Conservation (phyloP, 2,888 invertebrate species). For the Drosophila pseudotalamancana region DNA sequence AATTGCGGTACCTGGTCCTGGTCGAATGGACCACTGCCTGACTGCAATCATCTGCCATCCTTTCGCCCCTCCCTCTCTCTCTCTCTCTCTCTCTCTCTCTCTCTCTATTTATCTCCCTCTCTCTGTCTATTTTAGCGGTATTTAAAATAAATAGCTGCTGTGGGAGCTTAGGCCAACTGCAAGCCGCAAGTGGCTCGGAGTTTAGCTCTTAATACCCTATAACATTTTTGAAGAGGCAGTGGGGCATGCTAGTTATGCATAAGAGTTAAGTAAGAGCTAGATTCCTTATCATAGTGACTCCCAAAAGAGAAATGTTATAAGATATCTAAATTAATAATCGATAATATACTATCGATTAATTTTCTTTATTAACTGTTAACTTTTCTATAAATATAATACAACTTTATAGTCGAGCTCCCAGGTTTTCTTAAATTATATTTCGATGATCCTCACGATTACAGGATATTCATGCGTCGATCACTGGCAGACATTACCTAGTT, state of each 20-base stretch:
- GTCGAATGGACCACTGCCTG: neutral
- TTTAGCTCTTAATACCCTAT: conserved; percentile 24
- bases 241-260: neutral
- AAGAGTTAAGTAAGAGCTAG: neutral
- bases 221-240: neutral
- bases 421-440: neutral
- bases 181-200: conserved; percentile 25
- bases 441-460: neutral
- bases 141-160: conserved; percentile 53
- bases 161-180: conserved; percentile 35
- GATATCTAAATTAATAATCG: no score
- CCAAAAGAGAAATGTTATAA: no score
- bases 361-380: no score
- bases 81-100: neutral
- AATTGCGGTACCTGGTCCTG: conserved; percentile 59
- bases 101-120: neutral
- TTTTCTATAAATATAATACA: no score
- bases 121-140: conserved; percentile 35
- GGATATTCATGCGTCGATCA: neutral
- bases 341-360: no score
- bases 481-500: conserved; percentile 16
- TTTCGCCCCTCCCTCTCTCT: neutral
- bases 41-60: conserved; percentile 22
- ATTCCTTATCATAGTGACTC: no score
- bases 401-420: no score